A percentile compares a stretch with the other conserved stretches of the same genome.
Conservation (phyloP, 1,140 invertebrate species). For the Triops cancriformis region DNA sequence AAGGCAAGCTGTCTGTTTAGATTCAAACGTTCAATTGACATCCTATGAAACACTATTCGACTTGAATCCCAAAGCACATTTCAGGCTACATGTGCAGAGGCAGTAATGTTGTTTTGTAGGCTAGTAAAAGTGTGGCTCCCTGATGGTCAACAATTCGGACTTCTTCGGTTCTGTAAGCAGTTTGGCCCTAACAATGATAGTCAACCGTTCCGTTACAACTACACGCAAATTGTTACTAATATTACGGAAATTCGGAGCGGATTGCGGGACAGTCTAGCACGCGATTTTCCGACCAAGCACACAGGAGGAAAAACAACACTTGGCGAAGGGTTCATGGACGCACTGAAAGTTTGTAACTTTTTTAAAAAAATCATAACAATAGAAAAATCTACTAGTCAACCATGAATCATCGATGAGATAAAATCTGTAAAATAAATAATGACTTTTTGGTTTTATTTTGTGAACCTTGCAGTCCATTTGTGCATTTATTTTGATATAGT, state of each 20-base stretch:
- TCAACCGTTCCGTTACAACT: not conserved
- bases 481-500: not conserved
- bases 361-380: not conserved
- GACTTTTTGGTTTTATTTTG: no score
- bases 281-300: not conserved
- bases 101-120: not conserved
- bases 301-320: not conserved
- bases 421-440: no score
- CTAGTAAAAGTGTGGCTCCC: not conserved
- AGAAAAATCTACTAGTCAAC: not conserved
- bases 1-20: not conserved
- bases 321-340: not conserved
- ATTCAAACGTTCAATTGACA: no score
- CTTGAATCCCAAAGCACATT: no score
- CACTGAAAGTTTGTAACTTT: not conserved
- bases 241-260: not conserved
- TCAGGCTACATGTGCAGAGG: not conserved
- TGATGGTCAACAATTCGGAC: not conserved
- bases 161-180: not conserved
- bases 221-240: not conserved
- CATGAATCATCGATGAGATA: no score
- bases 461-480: no score
- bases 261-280: not conserved
- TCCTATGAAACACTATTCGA: no score
- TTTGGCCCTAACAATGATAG: not conserved